Conservation (phyloP, 2,888 invertebrate species). For the Zeuzera pyrina region DNA sequence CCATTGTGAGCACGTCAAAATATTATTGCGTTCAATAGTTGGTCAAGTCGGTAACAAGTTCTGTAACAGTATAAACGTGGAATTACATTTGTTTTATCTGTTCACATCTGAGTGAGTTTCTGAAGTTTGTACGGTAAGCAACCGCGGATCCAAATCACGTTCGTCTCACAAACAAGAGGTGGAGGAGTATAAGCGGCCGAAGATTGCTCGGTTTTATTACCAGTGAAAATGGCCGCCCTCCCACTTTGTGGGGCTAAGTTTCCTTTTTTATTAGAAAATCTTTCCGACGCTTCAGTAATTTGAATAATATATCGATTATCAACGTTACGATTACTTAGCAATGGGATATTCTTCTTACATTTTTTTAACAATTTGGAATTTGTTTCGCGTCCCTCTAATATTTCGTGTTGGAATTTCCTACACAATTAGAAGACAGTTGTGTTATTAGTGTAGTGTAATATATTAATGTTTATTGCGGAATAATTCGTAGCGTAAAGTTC, state of each 20-base stretch:
- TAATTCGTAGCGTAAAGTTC: too few species aligned
- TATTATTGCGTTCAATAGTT: too few species aligned
- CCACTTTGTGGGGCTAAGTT: slow-evolving; percentile 15
- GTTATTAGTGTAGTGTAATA: too few species aligned
- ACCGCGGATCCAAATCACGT: slow-evolving; percentile 22
- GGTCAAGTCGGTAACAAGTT: slow-evolving; percentile 8
- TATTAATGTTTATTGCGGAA: too few species aligned
- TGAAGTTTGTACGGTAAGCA: slow-evolving; percentile 20
- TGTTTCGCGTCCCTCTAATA: too few species aligned
- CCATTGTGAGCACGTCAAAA: too few species aligned
- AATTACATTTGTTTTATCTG: slow-evolving; percentile 31
- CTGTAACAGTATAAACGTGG: slow-evolving; percentile 18
- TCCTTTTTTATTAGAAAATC: slow-evolving; percentile 25
- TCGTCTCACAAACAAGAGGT: slow-evolving; percentile 28
- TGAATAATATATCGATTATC: slow-evolving; percentile 28
- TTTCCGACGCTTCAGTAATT: slow-evolving; percentile 21
- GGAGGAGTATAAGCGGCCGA: slow-evolving; percentile 30
- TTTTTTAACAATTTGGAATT: too few species aligned
- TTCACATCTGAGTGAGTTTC: slow-evolving; percentile 1
- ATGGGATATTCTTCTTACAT: too few species aligned
- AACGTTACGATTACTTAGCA: slow-evolving; percentile 3
- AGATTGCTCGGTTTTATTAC: slow-evolving; percentile 31
- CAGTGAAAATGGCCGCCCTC: background rate
- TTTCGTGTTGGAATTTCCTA: too few species aligned
- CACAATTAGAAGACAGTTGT: too few species aligned